phyloP scores from a whole-genome alignment of 2,888 invertebrate species.

The Drosophila atroscutellata region DNA sequence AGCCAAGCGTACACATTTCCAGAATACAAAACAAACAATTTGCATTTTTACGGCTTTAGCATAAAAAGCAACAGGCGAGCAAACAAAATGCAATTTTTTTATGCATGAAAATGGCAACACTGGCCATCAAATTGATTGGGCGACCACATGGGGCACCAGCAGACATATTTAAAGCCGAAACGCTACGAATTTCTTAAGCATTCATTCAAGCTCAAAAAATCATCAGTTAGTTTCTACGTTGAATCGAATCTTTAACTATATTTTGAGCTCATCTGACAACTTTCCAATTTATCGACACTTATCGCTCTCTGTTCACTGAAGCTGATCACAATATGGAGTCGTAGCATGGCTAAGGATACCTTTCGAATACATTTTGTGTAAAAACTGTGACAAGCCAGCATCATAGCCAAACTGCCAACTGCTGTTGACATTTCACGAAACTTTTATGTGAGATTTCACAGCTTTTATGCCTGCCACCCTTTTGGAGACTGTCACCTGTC shows the following conservation, averaged over 20 bases:
- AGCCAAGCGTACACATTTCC: conserved; percentile 37
- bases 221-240: not conserved
- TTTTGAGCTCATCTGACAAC: not conserved
- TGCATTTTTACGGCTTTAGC: conserved; percentile 42
- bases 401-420: conserved; percentile 37
- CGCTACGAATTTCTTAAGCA: not conserved
- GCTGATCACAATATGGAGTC: not conserved
- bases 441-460: conserved; percentile 58
- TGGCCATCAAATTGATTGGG: conserved; percentile 1
- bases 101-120: conserved; percentile 20
- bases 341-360: not conserved
- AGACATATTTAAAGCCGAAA: not conserved
- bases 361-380: not conserved
- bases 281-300: not conserved
- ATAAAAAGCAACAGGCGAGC: conserved; percentile 45
- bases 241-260: not conserved
- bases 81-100: conserved; percentile 31
- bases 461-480: conserved; percentile 21
- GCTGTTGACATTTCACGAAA: conserved; percentile 66
- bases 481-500: conserved; percentile 54
- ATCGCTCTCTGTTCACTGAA: not conserved
- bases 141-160: conserved; percentile 3
- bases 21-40: conserved; percentile 33
- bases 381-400: conserved; percentile 12
- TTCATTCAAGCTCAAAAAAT: no score